Evolutionary conservation across 2,888 invertebrate species (phyloP), one percentile per base, ranked within the genome.

Genomic region (Horisme vitalbata): DNA sequence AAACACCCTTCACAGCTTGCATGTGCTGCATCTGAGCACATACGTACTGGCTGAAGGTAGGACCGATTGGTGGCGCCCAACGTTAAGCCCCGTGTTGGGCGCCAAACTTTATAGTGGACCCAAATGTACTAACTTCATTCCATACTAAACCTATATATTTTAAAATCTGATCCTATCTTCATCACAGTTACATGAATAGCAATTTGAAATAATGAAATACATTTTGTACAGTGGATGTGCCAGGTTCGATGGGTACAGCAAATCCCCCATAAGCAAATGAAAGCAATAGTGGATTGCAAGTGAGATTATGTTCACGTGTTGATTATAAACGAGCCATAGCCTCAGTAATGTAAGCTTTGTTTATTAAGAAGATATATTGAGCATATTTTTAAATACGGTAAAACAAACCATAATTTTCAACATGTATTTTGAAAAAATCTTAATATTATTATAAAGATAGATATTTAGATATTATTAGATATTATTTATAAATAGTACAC

Each of bases 201-300:
- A 23, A 23, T 2, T 9, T 23, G 4, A 0, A n/a, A 23, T 2
- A 23, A 3, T 23, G 23, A 23, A n/a, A 27, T n/a, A 27, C 7
- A 27, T 24, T 9, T 24, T n/a, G 6, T 11, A 14, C 15, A 35
- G 12, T 3, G n/a, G 6, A 0, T 18, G 20, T 37, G 32, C 32
- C 37, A 37, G 32, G 14, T 32, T 45, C 27, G 27, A 45, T 20
- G 36, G 11, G 18, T 30, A 12, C 3, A 3, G 3, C 20, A 31
- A 18, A 37, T 9, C 7, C 10, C 32, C 45, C 15, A 36, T 0
- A 44, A 44, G 36, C 44, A 8, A 20, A 38, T 38, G 37, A 33
- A 26, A 23, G 24, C 30, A 6, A 14, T 6, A 8, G 1, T 18
- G 9, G 15, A 23, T 8, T 23, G 9, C 8, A 26, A 10, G 15